Evolutionary conservation across 2,888 invertebrate genomes (phyloP).

Genomic region (Sylvicola fuscatus): DNA sequence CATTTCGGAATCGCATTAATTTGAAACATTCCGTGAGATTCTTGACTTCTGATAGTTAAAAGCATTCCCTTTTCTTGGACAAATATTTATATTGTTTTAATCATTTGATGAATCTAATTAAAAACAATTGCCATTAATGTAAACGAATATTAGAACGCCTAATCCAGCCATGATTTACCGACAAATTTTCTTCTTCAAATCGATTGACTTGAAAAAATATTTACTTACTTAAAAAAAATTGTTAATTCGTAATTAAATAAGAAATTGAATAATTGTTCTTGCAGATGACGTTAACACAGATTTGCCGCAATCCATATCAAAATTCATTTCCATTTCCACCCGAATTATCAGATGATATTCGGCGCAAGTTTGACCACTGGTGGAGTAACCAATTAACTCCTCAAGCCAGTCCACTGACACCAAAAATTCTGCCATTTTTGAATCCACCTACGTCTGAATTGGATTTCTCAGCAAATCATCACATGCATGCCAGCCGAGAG

Average conservation of each 20-base stretch:
- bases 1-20: no score
- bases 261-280: no score
- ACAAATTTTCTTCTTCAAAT: no score
- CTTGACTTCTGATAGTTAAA: no score
- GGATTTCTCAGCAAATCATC: slow-evolving; percentile 19
- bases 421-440: slow-evolving; percentile 28
- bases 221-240: background rate
- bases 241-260: background rate
- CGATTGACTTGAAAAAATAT: no score
- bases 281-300: slow-evolving; percentile 53
- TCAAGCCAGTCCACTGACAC: slow-evolving; percentile 27
- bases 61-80: no score
- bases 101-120: no score
- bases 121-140: no score
- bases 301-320: slow-evolving; percentile 58
- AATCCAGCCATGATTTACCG: no score
- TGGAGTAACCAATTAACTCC: slow-evolving; percentile 57
- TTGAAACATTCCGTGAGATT: no score
- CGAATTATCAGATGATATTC: slow-evolving; percentile 64
- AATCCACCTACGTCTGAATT: slow-evolving; percentile 20
- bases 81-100: no score
- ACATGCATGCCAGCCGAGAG: slow-evolving; percentile 13
- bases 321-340: slow-evolving; percentile 41
- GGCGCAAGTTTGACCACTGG: slow-evolving; percentile 83
- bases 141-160: no score